These are phyloP conservation scores for Clunio marinus DNA, from an alignment of 2,888 invertebrate genomes.

Conservation along the genomic window DNA sequence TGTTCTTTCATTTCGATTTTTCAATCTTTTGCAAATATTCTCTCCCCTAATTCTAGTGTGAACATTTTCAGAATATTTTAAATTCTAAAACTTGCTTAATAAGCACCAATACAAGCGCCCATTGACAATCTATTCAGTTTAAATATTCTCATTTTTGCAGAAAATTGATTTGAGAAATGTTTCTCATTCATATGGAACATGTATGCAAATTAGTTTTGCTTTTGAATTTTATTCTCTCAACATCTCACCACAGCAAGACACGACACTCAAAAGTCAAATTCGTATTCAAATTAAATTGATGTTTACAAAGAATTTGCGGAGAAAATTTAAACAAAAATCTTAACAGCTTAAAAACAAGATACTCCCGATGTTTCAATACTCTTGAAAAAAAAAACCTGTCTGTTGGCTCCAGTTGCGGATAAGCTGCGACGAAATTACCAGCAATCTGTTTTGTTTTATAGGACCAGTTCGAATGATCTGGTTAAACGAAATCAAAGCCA, in stretches of 20 bases:
- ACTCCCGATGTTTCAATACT: background rate
- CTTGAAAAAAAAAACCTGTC: slow-evolving; percentile 7
- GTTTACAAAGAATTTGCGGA: no score
- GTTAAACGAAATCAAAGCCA: background rate
- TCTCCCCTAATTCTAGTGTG: no score
- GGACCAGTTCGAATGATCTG: background rate
- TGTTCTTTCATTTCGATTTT: no score
- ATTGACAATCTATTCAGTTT: background rate
- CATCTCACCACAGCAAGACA: background rate
- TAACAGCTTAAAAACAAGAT: no score
- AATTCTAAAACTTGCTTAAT: background rate
- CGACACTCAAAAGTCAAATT: background rate
- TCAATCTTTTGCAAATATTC: no score
- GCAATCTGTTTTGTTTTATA: no score
- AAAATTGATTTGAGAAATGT: background rate
- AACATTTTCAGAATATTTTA: background rate
- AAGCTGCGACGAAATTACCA: no score
- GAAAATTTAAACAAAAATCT: no score
- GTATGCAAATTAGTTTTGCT: background rate
- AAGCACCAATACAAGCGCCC: slow-evolving; percentile 14
- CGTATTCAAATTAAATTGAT: no score
- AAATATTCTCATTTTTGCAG: background rate
- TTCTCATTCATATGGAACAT: background rate
- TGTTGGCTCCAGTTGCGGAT: background rate
- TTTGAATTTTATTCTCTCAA: background rate